phyloP scores from a whole-genome alignment of 2,113 vertebrate species.

The Cyanoramphus novaezelandiae region DNA sequence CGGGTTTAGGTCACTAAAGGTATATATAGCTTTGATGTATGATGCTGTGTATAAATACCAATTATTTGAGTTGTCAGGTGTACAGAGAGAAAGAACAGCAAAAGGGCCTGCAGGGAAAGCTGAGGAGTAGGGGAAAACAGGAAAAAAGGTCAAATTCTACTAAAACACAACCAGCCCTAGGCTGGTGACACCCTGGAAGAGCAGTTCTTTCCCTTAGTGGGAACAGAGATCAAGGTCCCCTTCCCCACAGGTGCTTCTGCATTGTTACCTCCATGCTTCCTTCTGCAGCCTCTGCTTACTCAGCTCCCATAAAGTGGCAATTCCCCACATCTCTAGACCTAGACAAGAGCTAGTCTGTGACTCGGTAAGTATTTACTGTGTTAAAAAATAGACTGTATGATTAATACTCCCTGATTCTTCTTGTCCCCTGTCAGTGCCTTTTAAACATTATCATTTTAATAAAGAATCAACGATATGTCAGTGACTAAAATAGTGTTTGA shows the following conservation, averaged over 20 bases:
- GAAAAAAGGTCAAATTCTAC: background rate
- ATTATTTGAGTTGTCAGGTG: background rate
- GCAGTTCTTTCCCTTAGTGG: background rate
- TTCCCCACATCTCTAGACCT: background rate
- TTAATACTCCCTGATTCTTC: slow-evolving; percentile 14
- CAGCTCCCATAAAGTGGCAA: rapidly evolving
- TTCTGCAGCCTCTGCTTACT: background rate
- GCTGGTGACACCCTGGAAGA: background rate
- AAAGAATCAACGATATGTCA: background rate
- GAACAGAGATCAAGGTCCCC: too few species aligned
- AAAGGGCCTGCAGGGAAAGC: background rate
- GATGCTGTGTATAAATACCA: background rate
- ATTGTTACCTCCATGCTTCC: too few species aligned
- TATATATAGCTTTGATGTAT: background rate
- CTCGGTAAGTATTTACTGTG: background rate
- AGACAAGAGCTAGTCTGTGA: background rate
- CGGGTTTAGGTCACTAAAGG: background rate
- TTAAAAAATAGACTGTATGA: background rate
- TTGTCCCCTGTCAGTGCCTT: background rate
- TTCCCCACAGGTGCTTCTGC: rapidly evolving
- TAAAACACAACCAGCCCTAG: background rate
- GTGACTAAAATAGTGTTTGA: background rate
- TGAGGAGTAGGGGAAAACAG: background rate
- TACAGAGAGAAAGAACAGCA: background rate
- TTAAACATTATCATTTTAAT: background rate